Evolutionary conservation across 2,888 invertebrate genomes (phyloP).

Genomic region (Yponomeuta plumbellus): DNA sequence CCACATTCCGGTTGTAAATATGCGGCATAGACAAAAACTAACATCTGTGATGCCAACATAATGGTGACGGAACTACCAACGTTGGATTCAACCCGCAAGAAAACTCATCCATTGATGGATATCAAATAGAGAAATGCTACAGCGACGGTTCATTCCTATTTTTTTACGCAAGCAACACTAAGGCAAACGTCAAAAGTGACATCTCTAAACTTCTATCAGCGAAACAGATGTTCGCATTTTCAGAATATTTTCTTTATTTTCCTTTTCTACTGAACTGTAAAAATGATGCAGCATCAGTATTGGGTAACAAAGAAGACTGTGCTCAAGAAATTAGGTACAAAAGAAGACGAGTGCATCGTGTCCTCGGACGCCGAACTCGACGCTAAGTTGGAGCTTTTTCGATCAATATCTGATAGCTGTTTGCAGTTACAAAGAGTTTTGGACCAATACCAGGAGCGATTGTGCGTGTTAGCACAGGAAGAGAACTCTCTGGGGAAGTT

Average conservation of each 20-base stretch:
- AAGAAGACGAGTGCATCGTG: conserved; percentile 97
- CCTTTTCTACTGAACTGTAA: not conserved
- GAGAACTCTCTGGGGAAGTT: conserved; percentile 96
- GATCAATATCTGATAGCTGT: conserved; percentile 94
- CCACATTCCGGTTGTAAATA: conserved; percentile 76
- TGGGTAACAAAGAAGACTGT: conserved; percentile 99
- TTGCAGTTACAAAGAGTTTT: conserved; percentile 90
- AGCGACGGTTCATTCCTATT: not conserved
- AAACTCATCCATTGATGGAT: not conserved
- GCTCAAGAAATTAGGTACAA: conserved; percentile 93
- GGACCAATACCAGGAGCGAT: conserved; percentile 94
- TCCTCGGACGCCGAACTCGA: conserved; percentile 98
- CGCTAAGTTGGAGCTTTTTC: conserved; percentile 95
- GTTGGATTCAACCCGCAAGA: not conserved
- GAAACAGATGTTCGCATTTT: conserved; percentile 5
- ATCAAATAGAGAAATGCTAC: not conserved
- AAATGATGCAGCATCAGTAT: conserved; percentile 93
- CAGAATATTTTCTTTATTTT: not conserved
- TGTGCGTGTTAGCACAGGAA: conserved; percentile 95
- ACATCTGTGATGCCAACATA: conserved; percentile 6
- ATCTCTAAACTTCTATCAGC: not conserved
- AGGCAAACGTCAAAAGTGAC: not conserved
- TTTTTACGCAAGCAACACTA: not conserved
- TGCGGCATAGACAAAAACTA: conserved; percentile 45
- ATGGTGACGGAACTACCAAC: not conserved